Evolutionary conservation across 2,888 invertebrate genomes (phyloP).

Genomic region (Scrobipalpa atriplicella): DNA sequence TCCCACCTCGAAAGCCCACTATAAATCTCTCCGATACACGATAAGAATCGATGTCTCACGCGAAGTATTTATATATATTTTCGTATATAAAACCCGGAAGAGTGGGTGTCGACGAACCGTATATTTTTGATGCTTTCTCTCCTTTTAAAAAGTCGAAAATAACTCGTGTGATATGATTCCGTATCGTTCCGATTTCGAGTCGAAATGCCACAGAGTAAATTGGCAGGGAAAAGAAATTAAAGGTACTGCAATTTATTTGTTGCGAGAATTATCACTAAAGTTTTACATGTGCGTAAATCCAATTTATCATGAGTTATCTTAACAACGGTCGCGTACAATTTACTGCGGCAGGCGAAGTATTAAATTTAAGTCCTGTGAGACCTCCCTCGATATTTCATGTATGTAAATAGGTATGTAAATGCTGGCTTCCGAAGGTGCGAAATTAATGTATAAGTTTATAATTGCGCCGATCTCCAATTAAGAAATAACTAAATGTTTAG

Average conservation of each 20-base stretch:
- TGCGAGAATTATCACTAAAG: constrained; percentile 55
- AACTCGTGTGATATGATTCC: constrained; percentile 41
- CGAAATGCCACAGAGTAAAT: constrained; percentile 33
- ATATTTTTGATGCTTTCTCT: constrained; percentile 60
- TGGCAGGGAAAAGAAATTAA: constrained; percentile 50
- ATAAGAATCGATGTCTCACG: constrained; percentile 81
- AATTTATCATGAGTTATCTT: constrained; percentile 59
- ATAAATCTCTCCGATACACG: constrained; percentile 78
- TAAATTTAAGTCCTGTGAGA: constrained; percentile 44
- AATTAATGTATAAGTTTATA: constrained; percentile 17
- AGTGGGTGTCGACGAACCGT: constrained; percentile 59
- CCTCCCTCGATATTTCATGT: constrained; percentile 42
- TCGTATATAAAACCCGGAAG: constrained; percentile 68
- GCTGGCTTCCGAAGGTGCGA: constrained; percentile 25
- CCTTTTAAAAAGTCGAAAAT: constrained; percentile 24
- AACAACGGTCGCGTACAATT: constrained; percentile 46
- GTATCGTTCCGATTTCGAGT: constrained; percentile 33
- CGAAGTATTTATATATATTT: constrained; percentile 75
- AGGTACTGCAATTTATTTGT: constrained; percentile 55
- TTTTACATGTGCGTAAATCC: constrained; percentile 57
- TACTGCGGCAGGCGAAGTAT: constrained; percentile 46
- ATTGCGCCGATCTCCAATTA: neutral
- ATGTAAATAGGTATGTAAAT: constrained; percentile 41
- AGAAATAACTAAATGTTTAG: constrained; percentile 10
- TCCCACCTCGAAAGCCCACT: constrained; percentile 68